These are phyloP conservation scores for Dendronephthya gigantea DNA, from an alignment of 64 coral and sea anemone genomes.

Conservation along the genomic window DNA sequence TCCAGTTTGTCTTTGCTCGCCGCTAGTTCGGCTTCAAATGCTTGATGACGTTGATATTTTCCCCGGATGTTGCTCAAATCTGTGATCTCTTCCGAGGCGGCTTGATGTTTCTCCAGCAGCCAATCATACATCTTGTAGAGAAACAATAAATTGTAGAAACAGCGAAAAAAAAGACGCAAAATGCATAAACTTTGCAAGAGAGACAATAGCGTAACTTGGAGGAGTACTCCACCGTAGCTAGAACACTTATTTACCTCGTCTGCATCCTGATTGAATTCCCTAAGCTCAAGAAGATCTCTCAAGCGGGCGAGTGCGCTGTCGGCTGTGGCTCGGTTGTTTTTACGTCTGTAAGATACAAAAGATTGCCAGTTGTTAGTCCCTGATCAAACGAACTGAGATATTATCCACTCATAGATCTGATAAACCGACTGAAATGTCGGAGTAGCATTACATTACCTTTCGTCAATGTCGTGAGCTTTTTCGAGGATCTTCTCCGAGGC, in stretches of 20 bases:
- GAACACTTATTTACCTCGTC: conserved; percentile 63
- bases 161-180: too few species aligned
- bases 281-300: conserved; percentile 62
- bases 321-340: conserved; percentile 73
- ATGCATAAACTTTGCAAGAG: too few species aligned
- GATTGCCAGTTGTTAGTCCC: neutral
- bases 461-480: conserved; percentile 81
- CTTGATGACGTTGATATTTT: conserved; percentile 68
- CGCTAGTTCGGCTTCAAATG: conserved; percentile 88
- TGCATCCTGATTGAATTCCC: conserved; percentile 91
- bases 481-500: conserved; percentile 91
- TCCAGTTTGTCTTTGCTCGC: conserved; percentile 83
- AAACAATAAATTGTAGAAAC: neutral
- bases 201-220: too few species aligned
- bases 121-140: conserved; percentile 86
- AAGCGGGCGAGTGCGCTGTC: conserved; percentile 70
- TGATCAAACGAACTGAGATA: too few species aligned
- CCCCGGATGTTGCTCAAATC: conserved; percentile 93
- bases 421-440: too few species aligned
- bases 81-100: conserved; percentile 85
- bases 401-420: too few species aligned
- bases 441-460: conserved; percentile 65
- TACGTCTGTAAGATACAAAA: conserved; percentile 41
- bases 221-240: too few species aligned
- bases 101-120: conserved; percentile 72